These are phyloP conservation scores for Exocentrus adspersus DNA, from an alignment of 2,888 invertebrate genomes.

Conservation along the genomic window DNA sequence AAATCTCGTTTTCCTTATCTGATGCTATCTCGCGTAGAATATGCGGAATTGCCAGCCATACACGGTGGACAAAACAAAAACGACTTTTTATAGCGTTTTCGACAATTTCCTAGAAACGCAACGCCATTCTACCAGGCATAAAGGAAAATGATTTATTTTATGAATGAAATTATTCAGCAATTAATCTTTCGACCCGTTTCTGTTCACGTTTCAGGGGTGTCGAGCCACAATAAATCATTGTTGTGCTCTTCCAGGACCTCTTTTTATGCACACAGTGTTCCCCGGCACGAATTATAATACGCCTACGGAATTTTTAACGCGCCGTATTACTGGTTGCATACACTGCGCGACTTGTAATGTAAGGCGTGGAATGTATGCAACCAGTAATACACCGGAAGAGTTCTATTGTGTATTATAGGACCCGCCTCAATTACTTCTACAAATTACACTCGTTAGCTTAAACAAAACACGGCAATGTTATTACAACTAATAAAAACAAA, in stretches of 20 bases:
- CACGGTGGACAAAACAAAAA: too few species aligned
- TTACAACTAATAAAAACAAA: too few species aligned
- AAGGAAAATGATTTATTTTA: conserved; percentile 7
- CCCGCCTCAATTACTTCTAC: too few species aligned
- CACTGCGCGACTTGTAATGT: too few species aligned
- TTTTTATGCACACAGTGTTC: conserved; percentile 28
- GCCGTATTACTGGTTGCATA: conserved; percentile 26
- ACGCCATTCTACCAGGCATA: background rate
- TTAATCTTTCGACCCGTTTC: conserved; percentile 23
- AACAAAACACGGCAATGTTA: too few species aligned
- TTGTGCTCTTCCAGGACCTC: conserved; percentile 16
- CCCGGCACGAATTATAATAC: conserved; percentile 33
- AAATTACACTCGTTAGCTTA: too few species aligned
- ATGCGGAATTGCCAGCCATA: too few species aligned
- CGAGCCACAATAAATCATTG: conserved; percentile 23
- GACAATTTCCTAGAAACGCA: background rate
- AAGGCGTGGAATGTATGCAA: too few species aligned
- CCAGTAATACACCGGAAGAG: too few species aligned
- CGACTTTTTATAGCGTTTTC: too few species aligned
- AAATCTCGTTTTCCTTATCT: background rate
- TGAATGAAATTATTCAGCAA: conserved; percentile 25
- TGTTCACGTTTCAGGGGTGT: conserved; percentile 23
- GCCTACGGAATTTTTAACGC: conserved; percentile 24
- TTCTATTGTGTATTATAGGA: too few species aligned
- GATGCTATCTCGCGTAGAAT: background rate